Conservation (phyloP, 2,888 invertebrate genomes). For the Halocaridina rubra region DNA sequence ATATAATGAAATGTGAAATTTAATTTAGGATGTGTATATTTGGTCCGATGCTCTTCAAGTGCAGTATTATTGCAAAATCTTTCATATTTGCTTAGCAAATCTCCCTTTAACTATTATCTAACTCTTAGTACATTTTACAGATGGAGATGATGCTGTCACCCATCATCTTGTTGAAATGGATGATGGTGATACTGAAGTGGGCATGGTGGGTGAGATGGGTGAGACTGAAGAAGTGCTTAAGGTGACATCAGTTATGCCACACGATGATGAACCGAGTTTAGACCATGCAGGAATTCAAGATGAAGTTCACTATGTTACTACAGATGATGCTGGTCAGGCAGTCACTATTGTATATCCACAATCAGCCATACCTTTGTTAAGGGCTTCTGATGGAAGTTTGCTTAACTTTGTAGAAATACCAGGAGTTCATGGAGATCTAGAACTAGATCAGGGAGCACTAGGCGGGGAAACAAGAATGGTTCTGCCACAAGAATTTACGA, state of each 20-base stretch:
- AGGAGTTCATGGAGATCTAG: slow-evolving; percentile 39
- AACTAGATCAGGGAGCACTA: slow-evolving; percentile 39
- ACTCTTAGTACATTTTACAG: not conserved
- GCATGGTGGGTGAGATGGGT: slow-evolving; percentile 25
- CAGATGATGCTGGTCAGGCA: slow-evolving; percentile 32
- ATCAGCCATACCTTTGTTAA: slow-evolving; percentile 40
- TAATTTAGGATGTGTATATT: too few species aligned
- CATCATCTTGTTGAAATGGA: slow-evolving; percentile 31
- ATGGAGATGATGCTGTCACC: not conserved
- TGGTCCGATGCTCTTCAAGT: too few species aligned
- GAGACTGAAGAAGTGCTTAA: slow-evolving; percentile 17
- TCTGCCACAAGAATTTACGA: slow-evolving; percentile 42
- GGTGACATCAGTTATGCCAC: slow-evolving; percentile 37
- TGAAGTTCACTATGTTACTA: slow-evolving; percentile 42
- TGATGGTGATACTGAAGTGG: slow-evolving; percentile 2
- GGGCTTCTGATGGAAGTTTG: slow-evolving; percentile 32
- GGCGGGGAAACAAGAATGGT: slow-evolving; percentile 40
- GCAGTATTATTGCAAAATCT: too few species aligned
- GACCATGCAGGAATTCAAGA: slow-evolving; percentile 13
- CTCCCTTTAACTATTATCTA: too few species aligned
- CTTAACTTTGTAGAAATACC: slow-evolving; percentile 59
- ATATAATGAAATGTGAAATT: too few species aligned
- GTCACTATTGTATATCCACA: slow-evolving; percentile 56
- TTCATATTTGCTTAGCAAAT: too few species aligned
- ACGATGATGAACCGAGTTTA: not conserved